These are phyloP conservation scores for Ips nitidus DNA, from an alignment of 1,140 invertebrate genomes.

Conservation along the genomic window DNA sequence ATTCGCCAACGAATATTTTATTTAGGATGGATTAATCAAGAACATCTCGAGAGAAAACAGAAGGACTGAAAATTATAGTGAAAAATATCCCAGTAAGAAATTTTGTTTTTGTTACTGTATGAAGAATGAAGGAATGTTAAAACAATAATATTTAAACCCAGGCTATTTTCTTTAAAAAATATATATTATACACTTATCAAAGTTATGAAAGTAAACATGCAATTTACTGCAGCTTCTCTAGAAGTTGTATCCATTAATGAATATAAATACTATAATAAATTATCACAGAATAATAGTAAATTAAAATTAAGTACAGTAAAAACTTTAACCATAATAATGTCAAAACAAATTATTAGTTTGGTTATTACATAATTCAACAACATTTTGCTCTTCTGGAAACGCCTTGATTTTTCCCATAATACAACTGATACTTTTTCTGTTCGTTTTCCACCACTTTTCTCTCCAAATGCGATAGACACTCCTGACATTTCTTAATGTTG, in stretches of 20 bases:
- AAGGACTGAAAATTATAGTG: too few species aligned
- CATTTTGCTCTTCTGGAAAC: slow-evolving; percentile 14
- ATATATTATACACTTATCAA: neutral
- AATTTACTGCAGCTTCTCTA: neutral
- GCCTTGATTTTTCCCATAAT: slow-evolving; percentile 21
- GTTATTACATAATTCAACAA: neutral
- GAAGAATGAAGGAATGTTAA: too few species aligned
- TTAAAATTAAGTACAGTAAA: neutral
- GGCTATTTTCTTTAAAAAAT: too few species aligned
- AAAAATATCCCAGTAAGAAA: too few species aligned
- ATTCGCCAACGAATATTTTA: too few species aligned
- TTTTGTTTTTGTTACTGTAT: too few species aligned
- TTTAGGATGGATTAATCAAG: too few species aligned
- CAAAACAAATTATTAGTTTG: neutral
- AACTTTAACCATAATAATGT: neutral
- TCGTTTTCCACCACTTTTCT: slow-evolving; percentile 31
- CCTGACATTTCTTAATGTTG: slow-evolving; percentile 31
- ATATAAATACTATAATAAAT: neutral
- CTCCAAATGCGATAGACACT: slow-evolving; percentile 27
- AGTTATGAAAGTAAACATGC: neutral
- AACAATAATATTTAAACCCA: too few species aligned
- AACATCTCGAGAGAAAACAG: too few species aligned
- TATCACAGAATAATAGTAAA: neutral
- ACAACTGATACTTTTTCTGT: slow-evolving; percentile 28
- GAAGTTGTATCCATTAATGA: neutral